Conservation (phyloP, 2,797 vertebrate genomes). For the Rhabdomys pumilio region DNA sequence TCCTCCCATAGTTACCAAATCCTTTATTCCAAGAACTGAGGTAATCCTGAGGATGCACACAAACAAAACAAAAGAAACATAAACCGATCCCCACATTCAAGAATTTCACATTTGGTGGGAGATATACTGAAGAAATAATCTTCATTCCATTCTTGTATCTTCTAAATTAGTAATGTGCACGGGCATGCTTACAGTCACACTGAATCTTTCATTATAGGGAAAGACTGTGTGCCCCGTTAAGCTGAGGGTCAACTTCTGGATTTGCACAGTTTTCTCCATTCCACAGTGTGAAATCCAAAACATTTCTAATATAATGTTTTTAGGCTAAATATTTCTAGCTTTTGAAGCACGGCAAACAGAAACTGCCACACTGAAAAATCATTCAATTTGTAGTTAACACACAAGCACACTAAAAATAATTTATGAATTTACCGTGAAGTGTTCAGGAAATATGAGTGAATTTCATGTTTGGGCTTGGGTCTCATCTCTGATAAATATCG, state of each 20-base stretch:
- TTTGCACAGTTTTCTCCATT: constrained; percentile 44
- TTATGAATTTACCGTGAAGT: background rate
- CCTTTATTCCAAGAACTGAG: background rate
- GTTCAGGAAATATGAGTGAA: background rate
- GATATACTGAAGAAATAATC: constrained; percentile 55
- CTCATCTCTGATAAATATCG: background rate
- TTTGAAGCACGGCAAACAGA: background rate
- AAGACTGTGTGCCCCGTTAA: background rate
- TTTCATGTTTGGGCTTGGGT: background rate
- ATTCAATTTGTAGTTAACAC: background rate
- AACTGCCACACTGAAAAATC: background rate
- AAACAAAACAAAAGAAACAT: background rate
- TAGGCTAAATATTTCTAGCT: background rate
- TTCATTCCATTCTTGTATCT: constrained; percentile 55
- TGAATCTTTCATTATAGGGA: background rate
- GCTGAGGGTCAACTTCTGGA: background rate
- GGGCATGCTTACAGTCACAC: background rate
- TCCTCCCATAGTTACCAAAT: constrained; percentile 12
- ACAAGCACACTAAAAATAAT: background rate
- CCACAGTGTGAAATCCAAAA: background rate
- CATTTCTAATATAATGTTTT: background rate
- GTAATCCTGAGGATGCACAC: background rate
- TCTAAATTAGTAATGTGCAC: constrained; percentile 33
- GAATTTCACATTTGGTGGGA: constrained; percentile 43
- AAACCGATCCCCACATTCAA: background rate